A percentile compares a stretch with the other conserved stretches of the same genome.
These are phyloP conservation scores for Spinibarbus caldwelli DNA, from an alignment of 2,797 vertebrate species.

Conservation along the genomic window DNA sequence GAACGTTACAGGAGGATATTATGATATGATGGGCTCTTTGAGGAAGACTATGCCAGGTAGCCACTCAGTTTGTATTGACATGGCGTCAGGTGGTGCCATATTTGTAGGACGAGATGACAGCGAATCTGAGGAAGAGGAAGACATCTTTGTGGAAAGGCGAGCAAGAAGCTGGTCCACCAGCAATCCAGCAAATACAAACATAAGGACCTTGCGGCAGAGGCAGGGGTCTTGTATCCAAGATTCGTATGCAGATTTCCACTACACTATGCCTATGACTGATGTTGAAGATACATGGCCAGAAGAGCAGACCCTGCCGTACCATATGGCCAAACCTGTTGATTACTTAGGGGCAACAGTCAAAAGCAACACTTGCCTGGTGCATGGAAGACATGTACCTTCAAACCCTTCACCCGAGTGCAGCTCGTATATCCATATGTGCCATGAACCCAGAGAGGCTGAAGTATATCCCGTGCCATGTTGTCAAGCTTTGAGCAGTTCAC, in stretches of 20 bases:
- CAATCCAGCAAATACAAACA: constrained; percentile 77
- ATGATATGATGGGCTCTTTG: constrained; percentile 84
- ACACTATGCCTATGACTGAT: constrained; percentile 81
- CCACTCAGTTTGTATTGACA: constrained; percentile 79
- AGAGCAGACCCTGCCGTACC: constrained; percentile 71
- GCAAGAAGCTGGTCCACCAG: constrained; percentile 84
- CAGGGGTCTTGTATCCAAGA: constrained; percentile 74
- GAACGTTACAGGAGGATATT: constrained; percentile 77
- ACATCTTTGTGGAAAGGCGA: constrained; percentile 76
- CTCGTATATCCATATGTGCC: constrained; percentile 77
- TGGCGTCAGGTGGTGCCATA: constrained; percentile 77
- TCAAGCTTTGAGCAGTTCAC: constrained; percentile 68
- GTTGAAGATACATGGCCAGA: constrained; percentile 82
- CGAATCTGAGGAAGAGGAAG: constrained; percentile 73
- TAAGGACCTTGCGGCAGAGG: constrained; percentile 58
- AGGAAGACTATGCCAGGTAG: constrained; percentile 81
- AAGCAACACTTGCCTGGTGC: constrained; percentile 73
- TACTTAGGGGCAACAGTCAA: constrained; percentile 73
- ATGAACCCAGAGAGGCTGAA: constrained; percentile 68
- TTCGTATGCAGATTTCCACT: constrained; percentile 77
- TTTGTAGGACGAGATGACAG: constrained; percentile 72
- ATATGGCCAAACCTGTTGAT: constrained; percentile 70
- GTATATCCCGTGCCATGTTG: constrained; percentile 72
- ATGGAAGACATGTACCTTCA: constrained; percentile 70
- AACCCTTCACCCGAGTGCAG: constrained; percentile 71